These are phyloP conservation scores for Pygmarrhopalites habei DNA, from an alignment of 1,140 invertebrate species.

Conservation along the genomic window DNA sequence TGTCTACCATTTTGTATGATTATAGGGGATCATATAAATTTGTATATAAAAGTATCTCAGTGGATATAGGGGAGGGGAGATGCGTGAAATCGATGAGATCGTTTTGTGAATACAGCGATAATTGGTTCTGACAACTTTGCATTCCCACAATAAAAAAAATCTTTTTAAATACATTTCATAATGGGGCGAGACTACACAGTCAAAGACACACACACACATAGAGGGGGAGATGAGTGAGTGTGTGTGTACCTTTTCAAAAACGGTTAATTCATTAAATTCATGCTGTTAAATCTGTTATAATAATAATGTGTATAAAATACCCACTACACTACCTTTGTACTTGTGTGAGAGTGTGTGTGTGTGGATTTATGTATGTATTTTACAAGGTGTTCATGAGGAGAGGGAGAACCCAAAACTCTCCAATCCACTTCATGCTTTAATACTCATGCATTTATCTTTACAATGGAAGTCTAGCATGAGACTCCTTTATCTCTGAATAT, in stretches of 20 bases:
- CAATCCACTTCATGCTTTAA: constrained; percentile 4
- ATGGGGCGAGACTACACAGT: not conserved
- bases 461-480: too few relatives aligned
- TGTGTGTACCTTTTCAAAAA: constrained; percentile 16
- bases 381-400: not conserved
- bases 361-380: too few relatives aligned
- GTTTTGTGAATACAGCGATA: constrained; percentile 39
- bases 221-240: not conserved
- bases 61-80: too few relatives aligned
- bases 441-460: not conserved
- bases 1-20: too few relatives aligned
- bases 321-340: too few relatives aligned
- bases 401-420: not conserved
- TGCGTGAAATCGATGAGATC: constrained; percentile 39
- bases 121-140: constrained; percentile 40
- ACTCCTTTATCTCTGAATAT: not conserved
- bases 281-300: constrained; percentile 12
- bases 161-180: constrained; percentile 30
- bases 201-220: not conserved
- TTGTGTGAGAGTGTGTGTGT: too few relatives aligned
- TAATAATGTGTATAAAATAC: constrained; percentile 8
- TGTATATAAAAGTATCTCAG: too few relatives aligned
- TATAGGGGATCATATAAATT: too few relatives aligned
- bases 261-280: constrained; percentile 33
- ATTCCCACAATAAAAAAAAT: constrained; percentile 37